Percentiles rank a stretch among this genome's conserved stretches.
Evolutionary conservation across 2,113 vertebrate species (phyloP).

Genomic region (Dipodomys merriami): DNA sequence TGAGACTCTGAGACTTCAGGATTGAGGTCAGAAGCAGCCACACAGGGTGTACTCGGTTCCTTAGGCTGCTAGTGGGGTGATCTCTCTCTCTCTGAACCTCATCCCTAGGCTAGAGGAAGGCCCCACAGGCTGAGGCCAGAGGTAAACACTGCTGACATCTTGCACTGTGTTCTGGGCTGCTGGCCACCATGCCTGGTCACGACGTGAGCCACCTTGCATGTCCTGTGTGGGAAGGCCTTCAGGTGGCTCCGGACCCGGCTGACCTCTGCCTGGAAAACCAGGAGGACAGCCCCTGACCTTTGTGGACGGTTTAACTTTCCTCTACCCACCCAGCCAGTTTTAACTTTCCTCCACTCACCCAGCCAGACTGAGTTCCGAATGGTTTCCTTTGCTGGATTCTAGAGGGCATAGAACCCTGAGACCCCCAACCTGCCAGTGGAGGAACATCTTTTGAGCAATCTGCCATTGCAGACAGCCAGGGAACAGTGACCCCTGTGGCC

Average conservation of each 20-base stretch:
- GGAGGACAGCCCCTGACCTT: neutral
- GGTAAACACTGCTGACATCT: neutral
- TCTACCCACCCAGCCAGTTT: neutral
- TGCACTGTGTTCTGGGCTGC: fast-evolving
- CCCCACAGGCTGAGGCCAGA: too few species aligned
- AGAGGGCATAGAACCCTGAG: neutral
- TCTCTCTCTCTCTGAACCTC: neutral
- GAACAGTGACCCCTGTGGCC: neutral
- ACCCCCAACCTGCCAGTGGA: neutral
- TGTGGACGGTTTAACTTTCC: neutral
- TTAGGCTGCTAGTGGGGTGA: neutral
- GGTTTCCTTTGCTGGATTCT: neutral
- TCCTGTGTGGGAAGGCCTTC: neutral
- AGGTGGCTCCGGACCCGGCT: neutral
- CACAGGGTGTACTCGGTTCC: too few species aligned
- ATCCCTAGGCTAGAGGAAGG: neutral
- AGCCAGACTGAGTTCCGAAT: neutral
- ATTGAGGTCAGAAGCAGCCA: neutral
- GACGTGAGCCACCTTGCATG: neutral
- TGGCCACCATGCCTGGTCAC: fast-evolving
- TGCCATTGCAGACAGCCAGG: neutral
- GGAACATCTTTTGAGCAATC: neutral
- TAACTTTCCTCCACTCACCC: neutral
- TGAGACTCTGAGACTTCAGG: neutral
- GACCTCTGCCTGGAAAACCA: neutral